A percentile compares a stretch with the other conserved stretches of the same genome.
Evolutionary conservation across 2,113 vertebrate species (phyloP).

Genomic region (Percopsis transmontana): DNA sequence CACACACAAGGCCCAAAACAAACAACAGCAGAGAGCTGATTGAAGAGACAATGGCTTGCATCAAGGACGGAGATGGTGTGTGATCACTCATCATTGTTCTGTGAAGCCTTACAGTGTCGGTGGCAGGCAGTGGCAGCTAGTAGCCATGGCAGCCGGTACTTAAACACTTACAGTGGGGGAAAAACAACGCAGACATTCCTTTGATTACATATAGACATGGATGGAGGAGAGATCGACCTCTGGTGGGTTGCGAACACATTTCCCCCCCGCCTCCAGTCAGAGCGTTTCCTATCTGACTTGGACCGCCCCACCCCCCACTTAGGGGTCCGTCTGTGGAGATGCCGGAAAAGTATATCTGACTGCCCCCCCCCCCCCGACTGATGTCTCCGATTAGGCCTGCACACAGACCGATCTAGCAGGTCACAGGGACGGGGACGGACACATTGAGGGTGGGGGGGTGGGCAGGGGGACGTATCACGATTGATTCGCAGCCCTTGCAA

Average conservation of each 20-base stretch:
- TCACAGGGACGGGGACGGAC: background rate
- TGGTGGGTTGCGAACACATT: constrained; percentile 14
- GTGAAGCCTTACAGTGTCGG: constrained; percentile 57
- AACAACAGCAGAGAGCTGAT: constrained; percentile 36
- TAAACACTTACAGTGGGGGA: constrained; percentile 27
- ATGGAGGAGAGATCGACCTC: constrained; percentile 26
- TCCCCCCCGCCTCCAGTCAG: constrained; percentile 47
- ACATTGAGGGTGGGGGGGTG: background rate
- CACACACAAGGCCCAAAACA: constrained; percentile 32
- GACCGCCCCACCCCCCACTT: constrained; percentile 10
- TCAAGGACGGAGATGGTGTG: constrained; percentile 49
- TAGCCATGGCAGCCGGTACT: constrained; percentile 15
- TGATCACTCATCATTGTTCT: constrained; percentile 63
- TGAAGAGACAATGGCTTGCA: constrained; percentile 56
- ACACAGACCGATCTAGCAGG: background rate
- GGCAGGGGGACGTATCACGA: constrained; percentile 47
- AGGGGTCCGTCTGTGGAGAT: constrained; percentile 54
- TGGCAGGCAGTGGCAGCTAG: constrained; percentile 42
- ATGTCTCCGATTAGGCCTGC: background rate
- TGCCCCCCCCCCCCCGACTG: too few relatives aligned
- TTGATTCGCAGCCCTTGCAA: constrained; percentile 62
- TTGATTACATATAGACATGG: constrained; percentile 9
- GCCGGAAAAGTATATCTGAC: constrained; percentile 29
- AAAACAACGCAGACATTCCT: constrained; percentile 19
- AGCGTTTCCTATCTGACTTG: constrained; percentile 43